A percentile compares a stretch with the other conserved stretches of the same genome.
Evolutionary conservation across 2,113 vertebrate species (phyloP).

Genomic region (Talpa occidentalis): DNA sequence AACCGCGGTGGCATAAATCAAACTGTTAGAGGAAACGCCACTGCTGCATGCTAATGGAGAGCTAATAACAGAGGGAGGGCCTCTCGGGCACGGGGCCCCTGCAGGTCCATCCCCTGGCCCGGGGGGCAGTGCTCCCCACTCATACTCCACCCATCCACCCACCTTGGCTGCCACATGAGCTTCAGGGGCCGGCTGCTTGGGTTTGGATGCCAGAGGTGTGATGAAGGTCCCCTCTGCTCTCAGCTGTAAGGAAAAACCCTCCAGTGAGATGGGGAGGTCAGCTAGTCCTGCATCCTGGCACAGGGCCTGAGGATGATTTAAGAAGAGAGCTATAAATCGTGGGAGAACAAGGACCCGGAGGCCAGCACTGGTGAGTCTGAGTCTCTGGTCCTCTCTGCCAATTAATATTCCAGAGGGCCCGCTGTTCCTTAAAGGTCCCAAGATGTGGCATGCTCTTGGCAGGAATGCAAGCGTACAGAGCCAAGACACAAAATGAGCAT

Average conservation of each 20-base stretch:
- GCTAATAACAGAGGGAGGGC: constrained; percentile 70
- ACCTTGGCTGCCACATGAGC: not conserved
- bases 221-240: not conserved
- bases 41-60: constrained; percentile 71
- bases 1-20: constrained; percentile 81
- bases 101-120: not conserved
- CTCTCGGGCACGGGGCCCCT: not conserved
- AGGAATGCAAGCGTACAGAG: not conserved
- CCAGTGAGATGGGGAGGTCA: not conserved
- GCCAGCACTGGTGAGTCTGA: not conserved
- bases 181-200: not conserved
- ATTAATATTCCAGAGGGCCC: not conserved
- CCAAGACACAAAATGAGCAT: not conserved
- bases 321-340: not conserved
- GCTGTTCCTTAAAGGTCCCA: not conserved
- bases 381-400: not conserved
- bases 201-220: not conserved
- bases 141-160: not conserved
- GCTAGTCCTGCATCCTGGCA: not conserved
- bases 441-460: not conserved
- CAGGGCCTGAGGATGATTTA: not conserved
- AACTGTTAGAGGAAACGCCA: constrained; percentile 74
- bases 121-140: not conserved
- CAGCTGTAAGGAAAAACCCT: not conserved
- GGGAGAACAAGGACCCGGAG: not conserved